Evolutionary conservation across 2,888 invertebrate genomes (phyloP).

Genomic region (Cantharis rufa): DNA sequence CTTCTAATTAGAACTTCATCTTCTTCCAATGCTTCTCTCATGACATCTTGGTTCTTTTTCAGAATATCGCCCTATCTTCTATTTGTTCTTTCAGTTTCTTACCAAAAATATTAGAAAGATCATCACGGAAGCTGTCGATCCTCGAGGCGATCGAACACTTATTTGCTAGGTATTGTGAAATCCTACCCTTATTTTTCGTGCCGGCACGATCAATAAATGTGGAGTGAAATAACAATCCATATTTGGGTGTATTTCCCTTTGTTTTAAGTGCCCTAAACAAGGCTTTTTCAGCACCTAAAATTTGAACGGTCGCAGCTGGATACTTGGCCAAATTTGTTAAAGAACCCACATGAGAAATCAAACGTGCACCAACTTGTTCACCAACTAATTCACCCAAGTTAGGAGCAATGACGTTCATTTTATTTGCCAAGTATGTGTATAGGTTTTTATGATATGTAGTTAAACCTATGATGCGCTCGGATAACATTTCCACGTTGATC

Average conservation of each 20-base stretch:
- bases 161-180: conserved; percentile 96
- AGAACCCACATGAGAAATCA: conserved; percentile 99
- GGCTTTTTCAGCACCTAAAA: conserved; percentile 96
- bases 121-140: conserved; percentile 94
- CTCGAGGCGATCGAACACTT: conserved; percentile 98
- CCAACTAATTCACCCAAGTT: conserved; percentile 93
- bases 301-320: conserved; percentile 98
- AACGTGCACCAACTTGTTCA: conserved; percentile 95
- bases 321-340: conserved; percentile 97
- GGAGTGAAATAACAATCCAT: conserved; percentile 96
- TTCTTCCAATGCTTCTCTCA: conserved; percentile 84
- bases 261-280: conserved; percentile 95
- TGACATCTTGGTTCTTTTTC: conserved; percentile 95
- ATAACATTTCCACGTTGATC: conserved; percentile 94
- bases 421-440: conserved; percentile 84
- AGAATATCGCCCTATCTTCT: conserved; percentile 87
- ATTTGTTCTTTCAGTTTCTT: conserved; percentile 87
- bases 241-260: conserved; percentile 92
- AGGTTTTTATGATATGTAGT: conserved; percentile 89
- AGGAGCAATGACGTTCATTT: conserved; percentile 94
- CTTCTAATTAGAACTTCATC: conserved; percentile 31
- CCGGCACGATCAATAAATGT: conserved; percentile 96
- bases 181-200: conserved; percentile 93
- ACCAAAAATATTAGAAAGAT: conserved; percentile 77
- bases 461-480: conserved; percentile 83